These are phyloP conservation scores for Dendrolimus punctatus DNA, from an alignment of 1,140 invertebrate genomes.

Conservation along the genomic window DNA sequence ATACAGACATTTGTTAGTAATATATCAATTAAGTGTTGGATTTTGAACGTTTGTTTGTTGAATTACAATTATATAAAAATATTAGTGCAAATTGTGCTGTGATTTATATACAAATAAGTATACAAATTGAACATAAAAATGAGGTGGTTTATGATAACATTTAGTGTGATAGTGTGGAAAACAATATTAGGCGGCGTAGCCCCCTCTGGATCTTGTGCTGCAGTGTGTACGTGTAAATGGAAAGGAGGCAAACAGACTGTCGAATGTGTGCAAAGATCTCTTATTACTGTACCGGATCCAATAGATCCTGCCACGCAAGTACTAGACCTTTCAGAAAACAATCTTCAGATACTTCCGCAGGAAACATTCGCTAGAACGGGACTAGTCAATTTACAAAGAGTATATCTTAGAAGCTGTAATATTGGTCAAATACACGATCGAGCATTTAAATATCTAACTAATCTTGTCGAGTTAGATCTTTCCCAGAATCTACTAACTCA, in stretches of 20 bases:
- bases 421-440: constrained; percentile 88
- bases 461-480: constrained; percentile 90
- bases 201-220: constrained; percentile 76
- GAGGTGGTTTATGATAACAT: constrained; percentile 57
- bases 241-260: constrained; percentile 93
- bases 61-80: constrained; percentile 1
- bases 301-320: constrained; percentile 92
- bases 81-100: constrained; percentile 17
- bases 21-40: constrained; percentile 21
- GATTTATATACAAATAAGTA: constrained; percentile 5
- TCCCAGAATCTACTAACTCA: constrained; percentile 85
- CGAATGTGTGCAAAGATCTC: constrained; percentile 86
- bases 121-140: constrained; percentile 32
- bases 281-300: constrained; percentile 86
- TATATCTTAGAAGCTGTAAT: constrained; percentile 86
- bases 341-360: constrained; percentile 84
- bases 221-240: constrained; percentile 92
- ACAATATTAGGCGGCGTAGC: constrained; percentile 50
- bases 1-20: constrained; percentile 37
- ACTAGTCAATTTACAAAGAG: constrained; percentile 88
- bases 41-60: constrained; percentile 5
- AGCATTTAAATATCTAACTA: constrained; percentile 87
- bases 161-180: constrained; percentile 52
- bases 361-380: constrained; percentile 86
- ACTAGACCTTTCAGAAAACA: constrained; percentile 89